Conservation (phyloP, 2,797 vertebrate species). For the Phrynocephalus vlangalii region DNA sequence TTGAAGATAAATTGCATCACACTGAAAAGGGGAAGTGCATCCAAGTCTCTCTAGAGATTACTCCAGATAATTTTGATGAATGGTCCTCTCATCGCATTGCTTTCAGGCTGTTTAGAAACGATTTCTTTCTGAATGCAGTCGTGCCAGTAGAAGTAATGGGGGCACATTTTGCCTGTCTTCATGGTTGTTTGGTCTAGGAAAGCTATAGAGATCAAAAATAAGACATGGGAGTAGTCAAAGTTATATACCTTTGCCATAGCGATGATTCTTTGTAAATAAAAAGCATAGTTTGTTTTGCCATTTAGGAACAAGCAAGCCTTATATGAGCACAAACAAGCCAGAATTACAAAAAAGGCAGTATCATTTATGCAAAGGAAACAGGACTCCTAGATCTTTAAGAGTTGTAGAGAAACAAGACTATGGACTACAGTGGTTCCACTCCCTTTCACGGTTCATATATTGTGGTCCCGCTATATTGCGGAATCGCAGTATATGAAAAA, state of each 20-base stretch:
- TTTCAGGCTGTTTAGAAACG: slow-evolving; percentile 41
- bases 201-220: slow-evolving; percentile 32
- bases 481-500: too few relatives aligned
- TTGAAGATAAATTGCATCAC: slow-evolving; percentile 50
- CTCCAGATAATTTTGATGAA: slow-evolving; percentile 53
- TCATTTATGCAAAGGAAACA: neutral
- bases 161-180: slow-evolving; percentile 6
- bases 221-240: slow-evolving; percentile 1
- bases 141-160: neutral
- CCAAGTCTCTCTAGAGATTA: slow-evolving; percentile 45
- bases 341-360: neutral
- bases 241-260: neutral
- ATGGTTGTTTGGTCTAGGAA: slow-evolving; percentile 27
- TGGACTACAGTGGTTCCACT: too few relatives aligned
- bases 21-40: slow-evolving; percentile 44
- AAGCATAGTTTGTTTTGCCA: neutral
- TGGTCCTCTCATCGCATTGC: slow-evolving; percentile 39
- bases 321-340: neutral
- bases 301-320: neutral
- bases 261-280: neutral
- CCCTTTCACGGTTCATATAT: too few relatives aligned
- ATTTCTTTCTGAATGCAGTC: slow-evolving; percentile 22
- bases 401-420: neutral
- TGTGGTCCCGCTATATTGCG: too few relatives aligned
- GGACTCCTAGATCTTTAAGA: neutral